A percentile compares a stretch with the other conserved stretches of the same genome.
phyloP scores from a whole-genome alignment of 30 jellyfish, hydroid and myxozoan genomes.

The Hydra vulgaris region DNA sequence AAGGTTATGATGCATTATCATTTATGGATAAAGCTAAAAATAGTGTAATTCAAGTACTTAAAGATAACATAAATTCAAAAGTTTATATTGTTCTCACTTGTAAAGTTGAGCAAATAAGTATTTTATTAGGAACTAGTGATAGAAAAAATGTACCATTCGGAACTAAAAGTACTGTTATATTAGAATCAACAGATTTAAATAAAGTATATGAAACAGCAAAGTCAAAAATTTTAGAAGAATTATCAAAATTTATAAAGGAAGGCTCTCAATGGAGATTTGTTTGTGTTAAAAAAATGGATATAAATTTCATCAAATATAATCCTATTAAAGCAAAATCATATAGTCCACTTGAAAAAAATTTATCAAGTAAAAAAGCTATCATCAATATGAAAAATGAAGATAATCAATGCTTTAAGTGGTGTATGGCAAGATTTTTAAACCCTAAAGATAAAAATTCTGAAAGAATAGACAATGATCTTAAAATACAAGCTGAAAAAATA shows the following conservation, averaged over 20 bases:
- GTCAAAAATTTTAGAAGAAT: neutral
- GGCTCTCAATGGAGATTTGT: neutral
- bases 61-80: neutral
- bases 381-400: constrained; percentile 13
- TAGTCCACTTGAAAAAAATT: neutral
- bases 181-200: neutral
- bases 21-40: neutral
- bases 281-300: neutral
- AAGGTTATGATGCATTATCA: neutral
- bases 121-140: neutral
- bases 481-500: neutral
- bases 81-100: neutral
- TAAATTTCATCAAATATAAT: too few species aligned
- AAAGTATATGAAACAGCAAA: neutral
- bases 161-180: neutral
- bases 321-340: neutral
- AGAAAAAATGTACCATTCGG: neutral
- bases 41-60: neutral
- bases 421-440: constrained; percentile 18
- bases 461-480: neutral
- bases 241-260: too few species aligned
- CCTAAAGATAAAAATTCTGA: neutral
- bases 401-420: constrained; percentile 1
- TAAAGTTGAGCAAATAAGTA: neutral
- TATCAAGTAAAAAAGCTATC: neutral